Conservation (phyloP, 2,113 vertebrate genomes). For the Gambusia holbrooki region DNA sequence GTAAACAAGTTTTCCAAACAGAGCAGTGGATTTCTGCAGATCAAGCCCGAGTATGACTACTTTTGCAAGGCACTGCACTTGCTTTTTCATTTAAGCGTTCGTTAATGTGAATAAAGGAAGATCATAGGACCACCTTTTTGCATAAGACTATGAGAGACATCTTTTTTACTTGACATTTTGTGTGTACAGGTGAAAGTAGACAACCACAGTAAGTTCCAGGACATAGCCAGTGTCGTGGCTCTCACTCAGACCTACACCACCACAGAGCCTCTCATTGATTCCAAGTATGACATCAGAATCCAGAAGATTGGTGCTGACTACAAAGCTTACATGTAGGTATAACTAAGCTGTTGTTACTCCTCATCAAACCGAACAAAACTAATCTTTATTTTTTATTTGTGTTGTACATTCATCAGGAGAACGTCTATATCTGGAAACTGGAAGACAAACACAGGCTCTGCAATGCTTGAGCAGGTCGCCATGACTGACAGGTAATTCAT, state of each 20-base stretch:
- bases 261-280: slow-evolving; percentile 95
- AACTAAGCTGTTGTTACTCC: background rate
- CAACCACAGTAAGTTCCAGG: slow-evolving; percentile 98
- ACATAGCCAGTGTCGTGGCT: slow-evolving; percentile 97
- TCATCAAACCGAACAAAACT: background rate
- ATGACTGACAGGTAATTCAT: slow-evolving; percentile 93
- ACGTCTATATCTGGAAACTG: slow-evolving; percentile 99
- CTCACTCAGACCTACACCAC: slow-evolving; percentile 98
- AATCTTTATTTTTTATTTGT: background rate
- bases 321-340: slow-evolving; percentile 95
- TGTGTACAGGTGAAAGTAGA: slow-evolving; percentile 94
- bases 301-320: slow-evolving; percentile 98
- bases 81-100: too few species aligned
- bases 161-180: background rate
- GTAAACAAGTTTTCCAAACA: too few species aligned
- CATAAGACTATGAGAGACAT: background rate
- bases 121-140: too few species aligned
- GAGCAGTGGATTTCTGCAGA: too few species aligned
- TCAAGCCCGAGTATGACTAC: too few species aligned
- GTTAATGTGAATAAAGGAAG: too few species aligned
- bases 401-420: slow-evolving; percentile 82
- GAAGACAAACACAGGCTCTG: slow-evolving; percentile 98
- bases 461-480: slow-evolving; percentile 98
- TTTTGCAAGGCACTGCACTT: too few species aligned
- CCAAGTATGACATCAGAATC: slow-evolving; percentile 98